Evolutionary conservation across 2,888 invertebrate species (phyloP).

Genomic region (Hyposoter didymator): DNA sequence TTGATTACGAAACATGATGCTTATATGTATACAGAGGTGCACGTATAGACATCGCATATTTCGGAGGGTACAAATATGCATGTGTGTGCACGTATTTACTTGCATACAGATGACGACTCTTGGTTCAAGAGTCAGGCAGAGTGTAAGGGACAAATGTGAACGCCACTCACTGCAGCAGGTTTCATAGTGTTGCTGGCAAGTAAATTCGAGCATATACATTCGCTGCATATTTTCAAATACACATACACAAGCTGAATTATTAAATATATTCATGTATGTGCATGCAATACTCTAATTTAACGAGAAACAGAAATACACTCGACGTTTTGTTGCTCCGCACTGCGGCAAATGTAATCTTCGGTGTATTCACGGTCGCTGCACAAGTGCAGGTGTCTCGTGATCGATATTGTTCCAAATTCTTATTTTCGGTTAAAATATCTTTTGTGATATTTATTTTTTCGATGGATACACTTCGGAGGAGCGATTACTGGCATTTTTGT

Average conservation of each 20-base stretch:
- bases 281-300: conserved; percentile 27
- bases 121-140: conserved; percentile 9
- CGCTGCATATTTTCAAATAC: neutral
- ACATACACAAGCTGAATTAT: neutral
- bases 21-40: neutral
- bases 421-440: neutral
- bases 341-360: conserved; percentile 74
- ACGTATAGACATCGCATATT: neutral
- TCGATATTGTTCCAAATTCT: neutral
- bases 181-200: conserved; percentile 19
- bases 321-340: conserved; percentile 69
- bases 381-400: conserved; percentile 44
- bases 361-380: conserved; percentile 59
- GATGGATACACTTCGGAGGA: neutral
- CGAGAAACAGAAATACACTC: conserved; percentile 41
- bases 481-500: neutral
- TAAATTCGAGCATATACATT: conserved; percentile 34
- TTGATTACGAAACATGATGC: conserved; percentile 30
- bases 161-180: neutral
- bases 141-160: conserved; percentile 9
- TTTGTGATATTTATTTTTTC: neutral
- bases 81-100: neutral
- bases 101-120: neutral
- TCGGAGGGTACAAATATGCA: conserved; percentile 22
- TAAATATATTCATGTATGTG: conserved; percentile 7